Evolutionary conservation across 2,888 invertebrate genomes (phyloP), one percentile per base, ranked within the genome.

Genomic region (Pandemis cinnamomeana): DNA sequence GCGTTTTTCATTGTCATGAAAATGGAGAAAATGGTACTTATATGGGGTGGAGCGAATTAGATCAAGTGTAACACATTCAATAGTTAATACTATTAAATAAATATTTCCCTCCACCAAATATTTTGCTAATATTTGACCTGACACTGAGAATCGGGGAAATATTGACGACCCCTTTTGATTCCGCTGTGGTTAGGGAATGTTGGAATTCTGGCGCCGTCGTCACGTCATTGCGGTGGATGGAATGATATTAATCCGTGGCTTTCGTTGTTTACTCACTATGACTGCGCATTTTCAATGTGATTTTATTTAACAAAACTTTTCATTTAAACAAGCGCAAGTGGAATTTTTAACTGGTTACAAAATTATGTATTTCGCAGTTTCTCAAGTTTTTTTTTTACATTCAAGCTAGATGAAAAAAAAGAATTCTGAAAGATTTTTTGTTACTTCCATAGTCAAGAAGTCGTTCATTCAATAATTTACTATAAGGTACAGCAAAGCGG

Each of bases 91-190:
- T 36, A 2, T 36, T 36, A 36, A 36, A 36, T 36, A 36, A 36
- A 36, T 41, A 10, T 44, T 67, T 67, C 44, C 27, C 53, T 36
- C 51, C n/a, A 11, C 20, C 7, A 20, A 61, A 27, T 62, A 61
- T 44, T 71, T 63, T 44, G 20, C 60, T 60, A 51, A 51, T 51
- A 61, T 61, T 64, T 48, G 60, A 48, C 60, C 71, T 20, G 60
- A 71, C 66, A 42, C 15, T 41, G 61, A 48, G 27, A 58, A 66
- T 71, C 36, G 53, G 71, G 62, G 53, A 72, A 62, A 67, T 67
- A 67, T 53, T 61, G 72, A 60, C 44, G 60, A 67, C 62, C 71
- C 71, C 51, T 64, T 60, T 66, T 60, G 60, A 61, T 67, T 67
- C 61, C 46, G n/a, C 44, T 61, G 71, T n/a, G 71, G 67, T 62